These are phyloP conservation scores for Diaphora mendica DNA, from an alignment of 2,888 invertebrate genomes.

Conservation along the genomic window DNA sequence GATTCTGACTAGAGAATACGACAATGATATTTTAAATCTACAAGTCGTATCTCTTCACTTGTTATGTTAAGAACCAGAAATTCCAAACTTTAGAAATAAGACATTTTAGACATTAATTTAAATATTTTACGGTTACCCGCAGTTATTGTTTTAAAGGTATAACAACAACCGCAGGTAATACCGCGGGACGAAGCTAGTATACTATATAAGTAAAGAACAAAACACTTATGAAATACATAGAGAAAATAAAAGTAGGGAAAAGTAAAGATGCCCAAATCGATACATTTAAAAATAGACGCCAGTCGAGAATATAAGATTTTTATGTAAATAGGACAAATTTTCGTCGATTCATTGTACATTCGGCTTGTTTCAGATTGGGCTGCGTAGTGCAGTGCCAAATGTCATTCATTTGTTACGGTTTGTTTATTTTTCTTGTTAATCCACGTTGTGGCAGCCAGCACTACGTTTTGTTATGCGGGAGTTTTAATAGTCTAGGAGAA, in stretches of 20 bases:
- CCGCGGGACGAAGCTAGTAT: background rate
- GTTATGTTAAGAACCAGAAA: too few species aligned
- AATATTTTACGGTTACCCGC: too few species aligned
- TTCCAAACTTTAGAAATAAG: too few species aligned
- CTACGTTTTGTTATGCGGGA: constrained; percentile 35
- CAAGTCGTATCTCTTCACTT: too few species aligned
- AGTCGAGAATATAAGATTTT: constrained; percentile 52
- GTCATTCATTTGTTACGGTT: constrained; percentile 53
- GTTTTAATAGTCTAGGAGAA: constrained; percentile 29
- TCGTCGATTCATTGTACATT: constrained; percentile 75
- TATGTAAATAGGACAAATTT: constrained; percentile 74
- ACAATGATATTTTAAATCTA: too few species aligned
- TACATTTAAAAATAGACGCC: constrained; percentile 39
- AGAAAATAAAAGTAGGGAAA: constrained; percentile 9
- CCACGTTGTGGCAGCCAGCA: constrained; percentile 40
- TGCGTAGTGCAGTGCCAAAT: constrained; percentile 68
- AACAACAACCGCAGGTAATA: too few species aligned
- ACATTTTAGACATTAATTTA: too few species aligned
- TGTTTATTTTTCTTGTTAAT: constrained; percentile 45
- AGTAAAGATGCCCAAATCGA: constrained; percentile 4
- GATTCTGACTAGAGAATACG: too few species aligned
- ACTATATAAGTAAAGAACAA: background rate
- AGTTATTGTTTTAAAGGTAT: too few species aligned
- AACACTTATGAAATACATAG: background rate
- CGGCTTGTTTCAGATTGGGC: constrained; percentile 58